Evolutionary conservation across 2,888 invertebrate species (phyloP).

Genomic region (Synanthedon myopaeformis): DNA sequence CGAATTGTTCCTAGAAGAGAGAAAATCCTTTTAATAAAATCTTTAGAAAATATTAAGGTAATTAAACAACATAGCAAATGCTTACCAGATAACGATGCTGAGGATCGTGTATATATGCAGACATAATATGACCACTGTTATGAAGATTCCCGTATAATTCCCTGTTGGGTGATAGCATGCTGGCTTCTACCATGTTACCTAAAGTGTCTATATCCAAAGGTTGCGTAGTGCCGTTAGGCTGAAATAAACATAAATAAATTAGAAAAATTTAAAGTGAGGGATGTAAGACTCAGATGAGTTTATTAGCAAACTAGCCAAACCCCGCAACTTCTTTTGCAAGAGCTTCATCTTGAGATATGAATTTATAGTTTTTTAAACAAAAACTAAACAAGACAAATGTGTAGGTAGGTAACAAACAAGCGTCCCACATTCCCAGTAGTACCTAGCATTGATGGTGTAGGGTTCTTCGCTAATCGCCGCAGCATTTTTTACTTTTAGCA

Average conservation of each 20-base stretch:
- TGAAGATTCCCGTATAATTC: slow-evolving; percentile 78
- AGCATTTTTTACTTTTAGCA: too few species aligned
- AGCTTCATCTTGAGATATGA: too few species aligned
- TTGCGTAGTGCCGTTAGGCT: slow-evolving; percentile 62
- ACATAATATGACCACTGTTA: slow-evolving; percentile 79
- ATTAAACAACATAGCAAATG: slow-evolving; percentile 1
- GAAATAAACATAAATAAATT: slow-evolving; percentile 6
- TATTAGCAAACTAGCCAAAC: too few species aligned
- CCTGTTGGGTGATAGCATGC: slow-evolving; percentile 73
- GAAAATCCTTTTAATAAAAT: background rate
- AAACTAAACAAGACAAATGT: too few species aligned
- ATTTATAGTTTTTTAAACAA: too few species aligned
- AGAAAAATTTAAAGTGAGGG: too few species aligned
- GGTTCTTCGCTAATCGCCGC: too few species aligned
- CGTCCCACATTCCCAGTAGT: too few species aligned
- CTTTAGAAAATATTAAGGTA: background rate
- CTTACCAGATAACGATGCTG: slow-evolving; percentile 76
- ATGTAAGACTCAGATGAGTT: too few species aligned
- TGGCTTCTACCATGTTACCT: slow-evolving; percentile 79
- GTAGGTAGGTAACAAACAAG: too few species aligned
- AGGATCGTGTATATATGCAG: slow-evolving; percentile 80
- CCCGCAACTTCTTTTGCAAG: too few species aligned
- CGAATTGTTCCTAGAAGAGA: slow-evolving; percentile 74
- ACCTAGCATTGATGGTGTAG: too few species aligned
- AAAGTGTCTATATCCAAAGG: slow-evolving; percentile 74